Conservation (phyloP, 1,140 invertebrate species). For the Ceratosolen fusciceps region DNA sequence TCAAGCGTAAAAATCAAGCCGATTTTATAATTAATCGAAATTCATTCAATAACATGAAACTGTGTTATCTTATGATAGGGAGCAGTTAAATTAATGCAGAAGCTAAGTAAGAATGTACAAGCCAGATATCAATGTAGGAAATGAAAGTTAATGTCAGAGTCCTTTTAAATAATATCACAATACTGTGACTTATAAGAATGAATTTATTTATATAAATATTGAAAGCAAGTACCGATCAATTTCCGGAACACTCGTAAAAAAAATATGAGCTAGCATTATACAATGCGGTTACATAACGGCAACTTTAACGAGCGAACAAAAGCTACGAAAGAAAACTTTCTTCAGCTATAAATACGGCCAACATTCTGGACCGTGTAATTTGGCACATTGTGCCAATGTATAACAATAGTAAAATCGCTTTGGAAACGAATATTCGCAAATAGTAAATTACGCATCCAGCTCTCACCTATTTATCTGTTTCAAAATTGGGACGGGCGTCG, state of each 20-base stretch:
- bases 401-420: constrained; percentile 39
- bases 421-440: neutral
- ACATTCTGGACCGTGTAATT: constrained; percentile 18
- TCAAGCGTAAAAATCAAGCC: too few species aligned
- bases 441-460: constrained; percentile 53
- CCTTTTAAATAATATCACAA: too few species aligned
- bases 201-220: neutral
- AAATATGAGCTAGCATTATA: constrained; percentile 7
- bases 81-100: too few species aligned
- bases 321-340: neutral
- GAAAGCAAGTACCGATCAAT: neutral
- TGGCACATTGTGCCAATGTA: constrained; percentile 14
- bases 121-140: too few species aligned
- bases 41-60: too few species aligned
- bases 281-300: neutral
- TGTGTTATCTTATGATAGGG: too few species aligned
- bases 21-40: too few species aligned
- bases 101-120: too few species aligned
- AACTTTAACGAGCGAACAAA: neutral
- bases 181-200: neutral
- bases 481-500: constrained; percentile 84
- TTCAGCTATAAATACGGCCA: constrained; percentile 4
- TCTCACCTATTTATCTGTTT: constrained; percentile 84
- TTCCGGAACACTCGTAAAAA: neutral
- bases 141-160: too few species aligned